phyloP scores from a whole-genome alignment of 2,113 vertebrate species.

The Agelaius phoeniceus region DNA sequence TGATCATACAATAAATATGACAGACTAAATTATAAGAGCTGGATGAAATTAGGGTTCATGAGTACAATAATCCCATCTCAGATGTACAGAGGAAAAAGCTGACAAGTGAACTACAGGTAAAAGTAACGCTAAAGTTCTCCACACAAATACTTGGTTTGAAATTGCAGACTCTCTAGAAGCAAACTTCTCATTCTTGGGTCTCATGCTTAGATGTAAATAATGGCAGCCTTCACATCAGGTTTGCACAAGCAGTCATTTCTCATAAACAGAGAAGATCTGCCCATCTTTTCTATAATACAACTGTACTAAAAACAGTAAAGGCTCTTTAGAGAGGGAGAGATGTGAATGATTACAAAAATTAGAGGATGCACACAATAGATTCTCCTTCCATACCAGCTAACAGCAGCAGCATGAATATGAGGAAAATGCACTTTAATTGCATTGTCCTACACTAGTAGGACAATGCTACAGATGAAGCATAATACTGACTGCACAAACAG shows the following conservation, averaged over 20 bases:
- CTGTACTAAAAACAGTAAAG: neutral
- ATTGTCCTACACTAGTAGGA: neutral
- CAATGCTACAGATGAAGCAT: neutral
- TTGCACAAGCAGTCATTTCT: neutral
- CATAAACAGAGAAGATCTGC: neutral
- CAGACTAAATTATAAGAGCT: neutral
- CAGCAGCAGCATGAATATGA: neutral
- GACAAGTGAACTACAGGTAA: neutral
- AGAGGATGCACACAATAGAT: neutral
- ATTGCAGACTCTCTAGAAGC: neutral
- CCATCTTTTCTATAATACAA: neutral
- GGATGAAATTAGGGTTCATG: neutral
- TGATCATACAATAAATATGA: neutral
- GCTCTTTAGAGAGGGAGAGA: conserved; percentile 34
- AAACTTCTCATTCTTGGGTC: conserved; percentile 18
- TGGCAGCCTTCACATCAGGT: neutral
- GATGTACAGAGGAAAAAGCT: neutral
- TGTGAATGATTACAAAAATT: neutral
- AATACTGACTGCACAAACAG: neutral
- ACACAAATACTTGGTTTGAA: neutral
- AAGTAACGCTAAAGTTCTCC: neutral
- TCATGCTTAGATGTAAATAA: conserved; percentile 17
- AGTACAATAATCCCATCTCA: neutral
- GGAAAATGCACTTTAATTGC: neutral
- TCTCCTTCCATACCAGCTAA: conserved; percentile 33